These are phyloP conservation scores for Sinopyrophorus schimmeli DNA, from an alignment of 2,888 invertebrate species.

Conservation along the genomic window DNA sequence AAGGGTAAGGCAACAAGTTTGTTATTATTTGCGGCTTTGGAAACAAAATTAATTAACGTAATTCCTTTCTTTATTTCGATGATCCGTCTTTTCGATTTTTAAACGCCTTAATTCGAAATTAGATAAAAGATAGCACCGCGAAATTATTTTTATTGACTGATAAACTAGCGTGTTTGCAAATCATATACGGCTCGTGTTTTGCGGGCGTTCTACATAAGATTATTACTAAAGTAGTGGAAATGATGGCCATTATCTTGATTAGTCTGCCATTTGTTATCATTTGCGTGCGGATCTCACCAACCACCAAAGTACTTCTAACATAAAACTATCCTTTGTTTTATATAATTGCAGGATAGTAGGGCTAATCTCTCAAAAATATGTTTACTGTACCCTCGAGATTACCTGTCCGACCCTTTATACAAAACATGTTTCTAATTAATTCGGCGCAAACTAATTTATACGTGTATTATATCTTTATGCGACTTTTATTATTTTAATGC, in stretches of 20 bases:
- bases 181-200: slow-evolving; percentile 18
- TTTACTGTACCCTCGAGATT: slow-evolving; percentile 19
- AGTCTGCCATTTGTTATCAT: slow-evolving; percentile 35
- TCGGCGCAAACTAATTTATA: no score
- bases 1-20: no score
- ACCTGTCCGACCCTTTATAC: slow-evolving; percentile 20
- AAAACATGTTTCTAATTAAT: slow-evolving; percentile 20
- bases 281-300: slow-evolving; percentile 26
- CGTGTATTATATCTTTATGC: no score
- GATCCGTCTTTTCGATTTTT: no score
- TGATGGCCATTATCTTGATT: slow-evolving; percentile 39
- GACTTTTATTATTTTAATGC: no score
- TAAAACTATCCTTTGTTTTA: slow-evolving; percentile 29
- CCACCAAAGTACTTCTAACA: slow-evolving; percentile 23
- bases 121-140: no score
- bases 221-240: slow-evolving; percentile 35
- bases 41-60: no score
- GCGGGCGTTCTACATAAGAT: slow-evolving; percentile 24
- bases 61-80: no score
- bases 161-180: slow-evolving; percentile 21
- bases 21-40: no score
- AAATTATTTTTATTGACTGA: slow-evolving; percentile 5
- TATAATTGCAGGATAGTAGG: slow-evolving; percentile 19
- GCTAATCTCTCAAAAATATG: slow-evolving; percentile 27
- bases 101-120: no score